Evolutionary conservation across 2,113 vertebrate genomes (phyloP), one percentile per base, ranked within the genome.

Genomic region (Antennarius striatus): DNA sequence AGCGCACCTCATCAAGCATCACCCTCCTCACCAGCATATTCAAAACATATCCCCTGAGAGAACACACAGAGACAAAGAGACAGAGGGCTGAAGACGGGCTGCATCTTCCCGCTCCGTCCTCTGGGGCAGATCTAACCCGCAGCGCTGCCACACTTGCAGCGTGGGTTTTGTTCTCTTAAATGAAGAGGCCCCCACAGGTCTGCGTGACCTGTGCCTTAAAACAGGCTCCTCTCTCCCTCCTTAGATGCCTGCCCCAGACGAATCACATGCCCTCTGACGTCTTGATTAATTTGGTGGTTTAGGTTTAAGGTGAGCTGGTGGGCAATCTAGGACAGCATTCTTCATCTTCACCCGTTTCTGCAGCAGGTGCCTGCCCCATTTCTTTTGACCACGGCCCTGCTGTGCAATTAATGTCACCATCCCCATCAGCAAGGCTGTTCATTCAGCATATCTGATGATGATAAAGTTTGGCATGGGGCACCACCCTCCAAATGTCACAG

Each of bases 291-390:
- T 86, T 85, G 70, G 71, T 29, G 62, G 66, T 72, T 75, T 81
- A 72, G 77, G 83, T 79, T 54, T 87, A 83, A 89, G 89, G 87
- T 91, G 87, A 91, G 72, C 77, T 69, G 74, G 79, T 89, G 88
- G 88, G 73, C 83, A 85, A 92, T 90, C 78, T 93, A 91, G 91
- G 90, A 90, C 92, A 79, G 71, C 90, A 91, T 93, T 90, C 86
- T 87, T 93, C 92, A 92, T 93, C 84, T 83, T 89, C 87, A 90
- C 90, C 90, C 85, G 88, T 76, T 93, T 91, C 86, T 88, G 88
- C 89, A 90, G 91, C 91, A 92, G 91, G 88, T 89, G 89, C 86
- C 75, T 91, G 93, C 81, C 91, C 92, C 85, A 93, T 71, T 91
- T 93, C 90, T 86, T 22, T 70, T 81, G 72, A 79, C 75, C 75